A percentile compares a stretch with the other conserved stretches of the same genome.
Evolutionary conservation across 2,113 vertebrate species (phyloP).

Genomic region (Butorides virescens): DNA sequence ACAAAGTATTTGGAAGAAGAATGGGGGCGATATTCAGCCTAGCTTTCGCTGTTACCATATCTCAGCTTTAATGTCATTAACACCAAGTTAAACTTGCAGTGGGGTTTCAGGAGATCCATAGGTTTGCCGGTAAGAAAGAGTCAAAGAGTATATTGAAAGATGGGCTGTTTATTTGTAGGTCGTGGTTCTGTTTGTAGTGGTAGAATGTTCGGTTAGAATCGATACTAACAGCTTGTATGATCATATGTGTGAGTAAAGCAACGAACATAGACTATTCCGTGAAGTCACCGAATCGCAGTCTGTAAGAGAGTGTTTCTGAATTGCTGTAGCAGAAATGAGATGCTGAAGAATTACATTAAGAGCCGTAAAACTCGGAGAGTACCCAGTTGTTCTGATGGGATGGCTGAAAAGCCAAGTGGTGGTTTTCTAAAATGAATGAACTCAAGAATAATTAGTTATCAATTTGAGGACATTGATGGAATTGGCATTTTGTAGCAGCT

Average conservation of each 20-base stretch:
- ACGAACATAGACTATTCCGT: rapidly evolving
- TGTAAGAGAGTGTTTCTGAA: neutral
- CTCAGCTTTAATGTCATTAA: neutral
- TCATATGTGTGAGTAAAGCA: neutral
- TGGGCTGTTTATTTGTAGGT: neutral
- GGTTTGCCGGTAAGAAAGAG: neutral
- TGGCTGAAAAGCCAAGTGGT: neutral
- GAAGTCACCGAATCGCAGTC: neutral
- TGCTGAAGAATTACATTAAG: neutral
- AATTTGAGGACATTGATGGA: neutral
- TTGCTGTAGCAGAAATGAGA: neutral
- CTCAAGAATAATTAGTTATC: neutral
- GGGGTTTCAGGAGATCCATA: neutral
- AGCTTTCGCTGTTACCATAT: neutral
- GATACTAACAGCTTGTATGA: neutral
- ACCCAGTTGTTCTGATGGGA: neutral
- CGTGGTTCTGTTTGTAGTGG: neutral
- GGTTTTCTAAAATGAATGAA: neutral
- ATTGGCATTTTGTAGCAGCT: neutral
- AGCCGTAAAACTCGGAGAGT: neutral
- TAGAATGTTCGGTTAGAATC: neutral
- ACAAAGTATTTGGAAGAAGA: neutral
- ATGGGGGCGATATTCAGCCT: neutral
- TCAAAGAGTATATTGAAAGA: neutral
- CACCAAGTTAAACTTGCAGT: neutral